These are phyloP conservation scores for Leptinotarsa rubiginosa DNA, from an alignment of 2,888 invertebrate species.

Conservation along the genomic window DNA sequence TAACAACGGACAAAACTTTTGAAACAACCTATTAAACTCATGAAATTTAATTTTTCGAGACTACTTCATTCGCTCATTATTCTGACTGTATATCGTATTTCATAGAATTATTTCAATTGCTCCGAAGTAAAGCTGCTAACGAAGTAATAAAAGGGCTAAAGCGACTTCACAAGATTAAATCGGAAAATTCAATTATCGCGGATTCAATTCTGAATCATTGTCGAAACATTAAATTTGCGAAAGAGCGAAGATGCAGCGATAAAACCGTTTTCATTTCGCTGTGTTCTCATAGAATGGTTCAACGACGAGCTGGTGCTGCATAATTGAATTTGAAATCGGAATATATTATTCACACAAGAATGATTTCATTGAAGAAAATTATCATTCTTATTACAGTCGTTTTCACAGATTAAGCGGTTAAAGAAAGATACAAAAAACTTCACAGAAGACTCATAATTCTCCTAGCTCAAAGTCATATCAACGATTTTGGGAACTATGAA, in stretches of 20 bases:
- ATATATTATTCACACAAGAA: background rate
- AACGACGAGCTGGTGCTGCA: background rate
- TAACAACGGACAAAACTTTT: no score
- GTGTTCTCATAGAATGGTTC: background rate
- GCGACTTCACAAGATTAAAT: conserved; percentile 14
- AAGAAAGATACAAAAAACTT: no score
- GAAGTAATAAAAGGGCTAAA: conserved; percentile 6
- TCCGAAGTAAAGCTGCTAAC: background rate
- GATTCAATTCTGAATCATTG: conserved; percentile 16
- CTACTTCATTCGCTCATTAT: no score
- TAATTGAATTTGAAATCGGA: conserved; percentile 6
- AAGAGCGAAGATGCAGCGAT: conserved; percentile 16
- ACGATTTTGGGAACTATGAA: no score
- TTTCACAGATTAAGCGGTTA: background rate
- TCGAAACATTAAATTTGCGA: conserved; percentile 19
- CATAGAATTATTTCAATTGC: background rate
- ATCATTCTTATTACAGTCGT: background rate
- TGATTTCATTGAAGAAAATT: background rate
- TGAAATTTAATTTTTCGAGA: no score
- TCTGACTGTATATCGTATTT: no score
- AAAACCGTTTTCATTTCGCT: conserved; percentile 12
- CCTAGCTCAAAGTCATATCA: no score
- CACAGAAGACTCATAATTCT: no score
- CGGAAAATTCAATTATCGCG: conserved; percentile 20
- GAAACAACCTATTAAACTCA: no score